Conservation (phyloP, 1,140 invertebrate genomes). For the Tribolium castaneum region DNA sequence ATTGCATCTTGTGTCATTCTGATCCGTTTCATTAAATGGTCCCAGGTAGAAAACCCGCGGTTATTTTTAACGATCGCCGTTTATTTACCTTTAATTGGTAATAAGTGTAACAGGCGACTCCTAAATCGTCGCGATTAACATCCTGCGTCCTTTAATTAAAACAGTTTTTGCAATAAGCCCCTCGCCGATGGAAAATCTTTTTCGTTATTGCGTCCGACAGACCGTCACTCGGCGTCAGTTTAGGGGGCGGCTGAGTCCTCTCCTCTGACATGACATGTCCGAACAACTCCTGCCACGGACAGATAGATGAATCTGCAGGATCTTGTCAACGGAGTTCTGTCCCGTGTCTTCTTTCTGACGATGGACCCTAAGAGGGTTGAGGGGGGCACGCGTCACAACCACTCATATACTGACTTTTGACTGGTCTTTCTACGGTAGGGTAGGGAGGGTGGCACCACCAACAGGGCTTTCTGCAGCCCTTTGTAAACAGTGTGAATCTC, state of each 20-base stretch:
- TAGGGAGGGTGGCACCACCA: constrained; percentile 48
- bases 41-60: background rate
- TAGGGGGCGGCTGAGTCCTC: constrained; percentile 2
- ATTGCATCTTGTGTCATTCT: constrained; percentile 30
- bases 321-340: constrained; percentile 50
- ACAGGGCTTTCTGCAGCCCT: constrained; percentile 18
- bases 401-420: constrained; percentile 58
- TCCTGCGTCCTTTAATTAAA: constrained; percentile 24
- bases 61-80: constrained; percentile 23
- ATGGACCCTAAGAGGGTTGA: constrained; percentile 29
- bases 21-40: constrained; percentile 28
- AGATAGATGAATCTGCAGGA: constrained; percentile 58
- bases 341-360: constrained; percentile 51
- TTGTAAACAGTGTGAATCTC: constrained; percentile 33
- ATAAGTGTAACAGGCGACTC: constrained; percentile 19
- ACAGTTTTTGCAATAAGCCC: background rate
- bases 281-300: constrained; percentile 54
- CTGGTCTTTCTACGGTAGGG: constrained; percentile 46
- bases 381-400: constrained; percentile 54
- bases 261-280: constrained; percentile 53
- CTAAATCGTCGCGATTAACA: constrained; percentile 20
- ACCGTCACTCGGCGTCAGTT: constrained; percentile 22
- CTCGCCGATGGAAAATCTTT: background rate
- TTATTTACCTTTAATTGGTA: constrained; percentile 33
- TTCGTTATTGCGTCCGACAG: constrained; percentile 30